These are phyloP conservation scores for Herpetotheres cachinnans DNA, from an alignment of 2,113 vertebrate species.

Conservation along the genomic window DNA sequence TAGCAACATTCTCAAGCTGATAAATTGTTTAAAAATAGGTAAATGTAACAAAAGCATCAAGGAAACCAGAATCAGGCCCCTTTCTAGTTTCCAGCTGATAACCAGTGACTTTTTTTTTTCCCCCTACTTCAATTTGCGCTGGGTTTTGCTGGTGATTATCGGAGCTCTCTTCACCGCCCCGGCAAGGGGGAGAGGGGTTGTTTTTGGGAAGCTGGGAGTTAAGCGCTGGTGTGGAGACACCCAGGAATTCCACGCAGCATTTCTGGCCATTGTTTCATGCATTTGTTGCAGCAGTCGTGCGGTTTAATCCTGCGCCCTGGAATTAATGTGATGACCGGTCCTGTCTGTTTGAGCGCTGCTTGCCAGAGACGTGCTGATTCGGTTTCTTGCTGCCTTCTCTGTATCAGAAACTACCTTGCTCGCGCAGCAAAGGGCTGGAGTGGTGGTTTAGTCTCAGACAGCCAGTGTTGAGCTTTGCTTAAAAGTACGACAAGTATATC, in stretches of 20 bases:
- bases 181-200: background rate
- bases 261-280: background rate
- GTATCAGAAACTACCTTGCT: background rate
- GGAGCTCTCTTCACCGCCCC: background rate
- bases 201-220: background rate
- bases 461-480: background rate
- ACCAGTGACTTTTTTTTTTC: background rate
- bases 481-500: background rate
- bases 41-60: background rate
- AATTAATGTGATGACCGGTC: fast-evolving
- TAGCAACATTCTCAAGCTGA: fast-evolving
- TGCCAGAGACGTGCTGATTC: fast-evolving
- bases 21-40: background rate
- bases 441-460: background rate
- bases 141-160: background rate
- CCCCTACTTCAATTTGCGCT: fast-evolving
- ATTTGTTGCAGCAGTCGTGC: background rate
- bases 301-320: background rate
- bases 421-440: background rate
- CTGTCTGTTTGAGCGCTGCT: background rate
- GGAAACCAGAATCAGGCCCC: background rate
- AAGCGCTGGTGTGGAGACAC: fast-evolving
- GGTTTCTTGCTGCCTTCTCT: background rate
- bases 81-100: background rate
- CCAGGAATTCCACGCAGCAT: background rate